A percentile compares a stretch with the other conserved stretches of the same genome.
These are phyloP conservation scores for Theocolax elegans DNA, from an alignment of 1,140 invertebrate species.

Conservation along the genomic window DNA sequence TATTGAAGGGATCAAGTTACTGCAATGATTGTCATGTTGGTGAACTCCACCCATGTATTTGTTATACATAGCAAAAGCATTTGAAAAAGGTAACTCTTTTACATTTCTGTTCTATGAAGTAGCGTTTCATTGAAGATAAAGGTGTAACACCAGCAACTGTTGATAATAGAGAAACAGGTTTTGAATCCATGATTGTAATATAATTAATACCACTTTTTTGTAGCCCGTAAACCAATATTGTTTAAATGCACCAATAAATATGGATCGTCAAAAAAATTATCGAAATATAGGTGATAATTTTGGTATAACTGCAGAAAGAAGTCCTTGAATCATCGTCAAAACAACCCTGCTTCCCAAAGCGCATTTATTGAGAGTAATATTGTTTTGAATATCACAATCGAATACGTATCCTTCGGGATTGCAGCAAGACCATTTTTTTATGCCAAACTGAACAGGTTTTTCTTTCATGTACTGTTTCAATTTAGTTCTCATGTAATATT, in stretches of 20 bases:
- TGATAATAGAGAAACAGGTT: no score
- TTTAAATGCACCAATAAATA: conserved; percentile 30
- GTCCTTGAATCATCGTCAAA: neutral
- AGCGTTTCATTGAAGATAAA: no score
- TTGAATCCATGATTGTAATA: no score
- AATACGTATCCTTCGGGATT: neutral
- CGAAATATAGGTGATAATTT: conserved; percentile 29
- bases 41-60: no score
- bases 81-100: no score
- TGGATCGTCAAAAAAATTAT: conserved; percentile 22
- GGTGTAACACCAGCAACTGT: no score
- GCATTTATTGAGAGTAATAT: conserved; percentile 20
- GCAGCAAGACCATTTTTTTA: neutral
- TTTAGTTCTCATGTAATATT: neutral
- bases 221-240: conserved; percentile 3
- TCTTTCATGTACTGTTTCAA: conserved; percentile 9
- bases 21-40: no score
- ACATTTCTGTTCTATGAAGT: no score
- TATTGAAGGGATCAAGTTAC: no score
- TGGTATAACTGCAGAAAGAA: neutral
- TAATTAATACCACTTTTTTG: neutral
- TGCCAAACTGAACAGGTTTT: neutral
- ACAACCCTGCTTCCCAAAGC: conserved; percentile 20
- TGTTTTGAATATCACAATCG: neutral
- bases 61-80: no score